These are phyloP conservation scores for Phrixothrix hirtus DNA, from an alignment of 2,888 invertebrate genomes.

Conservation along the genomic window DNA sequence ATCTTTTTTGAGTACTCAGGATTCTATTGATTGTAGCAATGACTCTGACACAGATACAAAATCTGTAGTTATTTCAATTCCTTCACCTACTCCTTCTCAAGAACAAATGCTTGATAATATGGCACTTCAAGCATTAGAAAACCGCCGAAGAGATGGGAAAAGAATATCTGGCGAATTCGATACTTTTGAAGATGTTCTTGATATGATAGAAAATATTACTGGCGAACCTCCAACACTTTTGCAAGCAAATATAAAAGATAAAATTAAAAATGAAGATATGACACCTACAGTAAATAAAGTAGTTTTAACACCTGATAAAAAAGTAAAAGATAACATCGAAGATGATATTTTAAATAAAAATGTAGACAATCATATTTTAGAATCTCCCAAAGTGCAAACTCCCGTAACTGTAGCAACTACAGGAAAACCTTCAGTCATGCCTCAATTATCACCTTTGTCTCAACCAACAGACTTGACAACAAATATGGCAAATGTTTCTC, in stretches of 20 bases:
- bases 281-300: conserved; percentile 6
- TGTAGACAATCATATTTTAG: background rate
- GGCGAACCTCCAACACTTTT: conserved; percentile 46
- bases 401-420: conserved; percentile 38
- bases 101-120: conserved; percentile 67
- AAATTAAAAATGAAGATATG: conserved; percentile 33
- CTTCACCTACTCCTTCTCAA: conserved; percentile 68
- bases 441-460: conserved; percentile 72
- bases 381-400: conserved; percentile 34
- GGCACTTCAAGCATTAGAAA: conserved; percentile 63
- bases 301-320: background rate
- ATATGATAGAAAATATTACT: conserved; percentile 69
- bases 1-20: conserved; percentile 62
- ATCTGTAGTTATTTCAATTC: conserved; percentile 68
- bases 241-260: conserved; percentile 41
- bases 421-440: conserved; percentile 58
- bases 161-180: conserved; percentile 61
- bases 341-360: background rate
- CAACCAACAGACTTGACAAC: conserved; percentile 73
- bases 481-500: conserved; percentile 72
- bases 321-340: background rate
- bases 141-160: conserved; percentile 60
- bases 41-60: conserved; percentile 64
- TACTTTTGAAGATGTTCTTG: conserved; percentile 70
- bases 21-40: conserved; percentile 62